Base-by-base conservation (phyloP, 2,888 invertebrate genomes). In the Sarcophaga caerulescens region DNA sequence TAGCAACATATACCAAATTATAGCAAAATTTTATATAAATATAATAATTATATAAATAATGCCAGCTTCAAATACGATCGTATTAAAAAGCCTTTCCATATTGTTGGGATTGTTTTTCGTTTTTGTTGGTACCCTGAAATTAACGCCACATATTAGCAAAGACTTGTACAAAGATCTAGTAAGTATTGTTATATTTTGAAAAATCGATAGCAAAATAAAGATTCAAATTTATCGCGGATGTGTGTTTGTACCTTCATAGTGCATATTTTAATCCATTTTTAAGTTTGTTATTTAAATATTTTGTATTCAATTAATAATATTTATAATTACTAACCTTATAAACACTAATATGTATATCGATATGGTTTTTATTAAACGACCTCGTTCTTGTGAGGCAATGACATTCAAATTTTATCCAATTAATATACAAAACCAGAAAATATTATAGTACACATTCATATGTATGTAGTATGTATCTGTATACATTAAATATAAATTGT, bases 111-210 rank as follows among this genome's bases (percentile, higher is more conserved):
- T 98, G 90, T 99, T 99, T 94, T 99, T 99, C 93, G 96, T 99
- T 91, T 98, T 99, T 93, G 97, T 98, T 89, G 99, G 99, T 84
- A 96, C 97, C 84, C 96, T 99, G 91, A 99, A 99, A 94, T 94
- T 99, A 88, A 97, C 98, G 87, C 98, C 98, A 88, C 95, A 96
- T 90, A 95, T 99, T 89, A 98, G 98, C 90, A 97, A 97, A 94
- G 99, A 99, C 94, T 95, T 99, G 87, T 98, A 99, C 93, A 98
- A 97, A 95, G 98, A 99, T 94, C 95, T 99, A 96, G 98, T 98
- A 94, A 96, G 96, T 94, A 85, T 79, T 70, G 73, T 60, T 62
- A 44, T 44, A 52, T 19, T 25, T 59, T 59, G n/a, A 17, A 25
- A 57, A 19, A 57, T 11, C 21, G 66, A n/a, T 52, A 14, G 21